phyloP scores from a whole-genome alignment of 2,888 invertebrate genomes.

The Physocephala rufipes region DNA sequence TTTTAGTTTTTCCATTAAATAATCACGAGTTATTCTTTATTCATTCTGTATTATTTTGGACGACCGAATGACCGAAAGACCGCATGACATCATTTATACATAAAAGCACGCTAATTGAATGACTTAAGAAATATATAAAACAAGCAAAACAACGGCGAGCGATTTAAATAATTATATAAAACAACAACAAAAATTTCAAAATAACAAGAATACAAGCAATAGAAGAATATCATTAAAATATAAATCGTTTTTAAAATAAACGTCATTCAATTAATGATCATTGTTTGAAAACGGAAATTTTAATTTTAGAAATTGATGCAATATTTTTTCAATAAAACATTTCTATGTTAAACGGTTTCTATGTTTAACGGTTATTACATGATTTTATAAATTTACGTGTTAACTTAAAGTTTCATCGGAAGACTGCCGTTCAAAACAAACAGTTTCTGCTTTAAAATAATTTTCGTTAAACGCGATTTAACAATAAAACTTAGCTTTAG shows the following conservation, averaged over 20 bases:
- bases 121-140: background rate
- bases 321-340: no score
- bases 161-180: background rate
- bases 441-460: no score
- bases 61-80: conserved; percentile 30
- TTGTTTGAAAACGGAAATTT: no score
- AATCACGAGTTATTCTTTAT: conserved; percentile 17
- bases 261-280: no score
- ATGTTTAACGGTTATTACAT: no score
- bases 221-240: background rate
- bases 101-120: background rate
- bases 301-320: no score
- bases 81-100: conserved; percentile 32
- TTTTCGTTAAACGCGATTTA: background rate
- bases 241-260: background rate
- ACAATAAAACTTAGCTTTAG: background rate
- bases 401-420: no score
- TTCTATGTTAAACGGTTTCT: no score
- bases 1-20: background rate
- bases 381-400: no score
- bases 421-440: no score
- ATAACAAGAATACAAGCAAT: background rate
- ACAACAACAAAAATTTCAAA: background rate
- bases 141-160: background rate
- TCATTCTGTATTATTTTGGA: background rate